These are phyloP conservation scores for Zonotrichia albicollis DNA, from an alignment of 2,797 vertebrate genomes.

Conservation along the genomic window DNA sequence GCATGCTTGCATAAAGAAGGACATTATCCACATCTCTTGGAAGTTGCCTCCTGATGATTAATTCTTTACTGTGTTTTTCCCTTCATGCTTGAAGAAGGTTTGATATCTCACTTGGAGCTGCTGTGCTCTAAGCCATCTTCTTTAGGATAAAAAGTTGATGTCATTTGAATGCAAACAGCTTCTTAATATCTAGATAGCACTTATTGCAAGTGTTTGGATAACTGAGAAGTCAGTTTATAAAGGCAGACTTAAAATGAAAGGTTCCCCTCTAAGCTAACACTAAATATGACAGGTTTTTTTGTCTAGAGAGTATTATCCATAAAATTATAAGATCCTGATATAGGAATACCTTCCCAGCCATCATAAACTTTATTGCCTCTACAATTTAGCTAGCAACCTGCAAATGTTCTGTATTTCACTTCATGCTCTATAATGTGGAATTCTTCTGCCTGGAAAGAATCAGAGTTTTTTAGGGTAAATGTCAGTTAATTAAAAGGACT, in stretches of 20 bases:
- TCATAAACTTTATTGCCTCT: background rate
- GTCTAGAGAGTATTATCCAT: background rate
- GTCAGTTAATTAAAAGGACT: background rate
- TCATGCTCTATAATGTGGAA: background rate
- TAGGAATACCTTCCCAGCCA: background rate
- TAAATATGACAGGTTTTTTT: background rate
- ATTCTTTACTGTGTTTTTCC: background rate
- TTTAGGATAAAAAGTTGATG: background rate
- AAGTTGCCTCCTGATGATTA: background rate
- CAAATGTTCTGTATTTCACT: background rate
- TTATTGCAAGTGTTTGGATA: background rate
- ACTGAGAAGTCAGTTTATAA: conserved; percentile 1
- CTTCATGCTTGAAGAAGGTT: background rate
- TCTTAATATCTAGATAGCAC: background rate
- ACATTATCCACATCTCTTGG: background rate
- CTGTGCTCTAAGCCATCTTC: background rate
- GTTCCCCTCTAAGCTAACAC: background rate
- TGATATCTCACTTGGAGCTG: background rate
- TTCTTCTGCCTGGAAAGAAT: background rate
- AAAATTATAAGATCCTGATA: background rate
- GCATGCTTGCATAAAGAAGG: background rate
- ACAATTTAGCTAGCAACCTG: background rate
- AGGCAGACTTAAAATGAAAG: background rate
- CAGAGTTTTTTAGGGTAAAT: background rate
- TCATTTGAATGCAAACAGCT: background rate